phyloP scores from a whole-genome alignment of 2,888 invertebrate genomes.

The Polyommatus iphigenia region DNA sequence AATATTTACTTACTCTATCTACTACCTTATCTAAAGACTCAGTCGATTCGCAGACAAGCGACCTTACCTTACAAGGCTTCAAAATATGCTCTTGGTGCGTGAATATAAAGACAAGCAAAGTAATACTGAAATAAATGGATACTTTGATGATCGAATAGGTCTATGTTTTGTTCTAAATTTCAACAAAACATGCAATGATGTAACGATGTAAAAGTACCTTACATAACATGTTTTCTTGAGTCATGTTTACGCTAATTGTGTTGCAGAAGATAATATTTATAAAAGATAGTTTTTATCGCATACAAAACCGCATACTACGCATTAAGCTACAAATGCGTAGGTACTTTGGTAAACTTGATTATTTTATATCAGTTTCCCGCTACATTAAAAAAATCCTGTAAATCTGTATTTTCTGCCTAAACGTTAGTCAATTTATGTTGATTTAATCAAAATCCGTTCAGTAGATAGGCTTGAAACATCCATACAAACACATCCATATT shows the following conservation, averaged over 20 bases:
- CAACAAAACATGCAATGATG: neutral
- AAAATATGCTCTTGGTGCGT: neutral
- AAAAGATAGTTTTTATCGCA: neutral
- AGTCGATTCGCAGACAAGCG: constrained; percentile 3
- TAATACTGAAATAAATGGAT: too few relatives aligned
- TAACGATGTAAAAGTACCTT: neutral
- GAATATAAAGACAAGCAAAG: too few relatives aligned
- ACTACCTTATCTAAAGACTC: neutral
- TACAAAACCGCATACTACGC: neutral
- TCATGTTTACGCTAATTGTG: neutral
- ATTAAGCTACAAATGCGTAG: neutral
- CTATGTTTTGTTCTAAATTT: neutral
- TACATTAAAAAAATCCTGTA: neutral
- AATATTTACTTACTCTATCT: constrained; percentile 4
- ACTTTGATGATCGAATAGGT: neutral
- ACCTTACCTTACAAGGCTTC: neutral
- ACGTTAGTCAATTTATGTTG: neutral
- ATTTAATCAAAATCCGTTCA: neutral
- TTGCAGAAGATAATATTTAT: neutral
- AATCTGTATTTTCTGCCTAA: neutral
- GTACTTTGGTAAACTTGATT: neutral
- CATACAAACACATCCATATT: neutral
- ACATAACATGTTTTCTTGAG: neutral
- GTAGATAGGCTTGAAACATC: neutral
- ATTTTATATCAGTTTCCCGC: neutral